A percentile compares a stretch with the other conserved stretches of the same genome.
These are phyloP conservation scores for Sisyra nigra DNA, from an alignment of 2,888 invertebrate genomes.

Conservation along the genomic window DNA sequence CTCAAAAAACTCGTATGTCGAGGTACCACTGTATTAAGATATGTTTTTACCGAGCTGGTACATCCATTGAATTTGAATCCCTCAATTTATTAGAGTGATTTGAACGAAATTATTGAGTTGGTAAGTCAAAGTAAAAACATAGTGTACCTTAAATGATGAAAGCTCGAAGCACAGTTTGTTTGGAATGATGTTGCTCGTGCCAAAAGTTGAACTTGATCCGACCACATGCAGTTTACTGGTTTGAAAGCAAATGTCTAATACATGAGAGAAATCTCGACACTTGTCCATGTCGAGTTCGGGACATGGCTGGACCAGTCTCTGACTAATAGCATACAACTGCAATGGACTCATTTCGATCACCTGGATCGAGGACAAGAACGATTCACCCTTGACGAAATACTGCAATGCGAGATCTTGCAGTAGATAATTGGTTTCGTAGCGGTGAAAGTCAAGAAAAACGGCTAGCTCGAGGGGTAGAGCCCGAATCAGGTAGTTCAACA, in stretches of 20 bases:
- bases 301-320: constrained; percentile 72
- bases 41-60: too few relatives aligned
- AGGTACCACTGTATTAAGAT: too few relatives aligned
- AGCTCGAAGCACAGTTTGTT: constrained; percentile 68
- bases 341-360: constrained; percentile 59
- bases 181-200: constrained; percentile 71
- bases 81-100: too few relatives aligned
- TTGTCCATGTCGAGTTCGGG: constrained; percentile 64
- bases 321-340: constrained; percentile 79
- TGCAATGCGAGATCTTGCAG: constrained; percentile 67
- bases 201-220: constrained; percentile 50
- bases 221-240: constrained; percentile 48
- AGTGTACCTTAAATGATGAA: constrained; percentile 57
- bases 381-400: constrained; percentile 61
- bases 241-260: constrained; percentile 74
- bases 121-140: too few relatives aligned
- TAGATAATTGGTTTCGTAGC: constrained; percentile 80
- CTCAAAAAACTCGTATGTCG: too few relatives aligned
- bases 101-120: too few relatives aligned
- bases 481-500: constrained; percentile 57
- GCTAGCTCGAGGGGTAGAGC: constrained; percentile 69
- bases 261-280: constrained; percentile 77
- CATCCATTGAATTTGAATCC: too few relatives aligned
- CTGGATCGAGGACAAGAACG: constrained; percentile 39
- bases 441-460: constrained; percentile 73